Conservation (phyloP, 2,113 vertebrate species). For the Aythya baeri region DNA sequence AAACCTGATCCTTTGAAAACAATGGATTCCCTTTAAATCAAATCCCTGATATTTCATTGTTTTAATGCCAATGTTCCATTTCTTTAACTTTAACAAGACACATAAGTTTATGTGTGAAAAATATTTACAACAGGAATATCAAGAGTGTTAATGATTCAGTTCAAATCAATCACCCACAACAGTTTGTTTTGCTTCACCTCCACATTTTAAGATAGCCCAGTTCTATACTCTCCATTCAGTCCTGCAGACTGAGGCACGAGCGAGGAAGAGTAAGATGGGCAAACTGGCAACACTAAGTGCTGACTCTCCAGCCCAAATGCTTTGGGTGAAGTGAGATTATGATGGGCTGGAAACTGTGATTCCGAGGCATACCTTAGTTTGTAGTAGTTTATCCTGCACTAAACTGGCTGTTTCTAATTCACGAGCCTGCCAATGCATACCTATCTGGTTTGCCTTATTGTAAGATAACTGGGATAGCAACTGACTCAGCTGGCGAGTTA, state of each 20-base stretch:
- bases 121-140: not conserved
- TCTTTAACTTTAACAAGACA: not conserved
- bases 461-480: not conserved
- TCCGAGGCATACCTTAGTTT: not conserved
- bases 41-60: not conserved
- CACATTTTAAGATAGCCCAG: not conserved
- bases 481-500: not conserved
- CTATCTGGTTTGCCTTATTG: not conserved
- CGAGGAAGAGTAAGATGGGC: not conserved
- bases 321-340: not conserved
- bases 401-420: not conserved
- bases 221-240: not conserved
- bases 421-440: not conserved
- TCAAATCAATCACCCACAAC: not conserved
- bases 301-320: accelerated
- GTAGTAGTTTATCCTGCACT: not conserved
- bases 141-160: not conserved
- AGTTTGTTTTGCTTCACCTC: not conserved
- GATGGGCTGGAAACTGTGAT: not conserved
- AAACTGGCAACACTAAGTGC: accelerated
- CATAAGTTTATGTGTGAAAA: not conserved
- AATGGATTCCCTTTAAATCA: not conserved
- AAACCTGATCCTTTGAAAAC: not conserved
- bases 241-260: accelerated
- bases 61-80: not conserved